Percentiles rank a stretch among this genome's conserved stretches.
These are phyloP conservation scores for Oreochromis tanganicae DNA, from an alignment of 2,113 vertebrate species.

Conservation along the genomic window DNA sequence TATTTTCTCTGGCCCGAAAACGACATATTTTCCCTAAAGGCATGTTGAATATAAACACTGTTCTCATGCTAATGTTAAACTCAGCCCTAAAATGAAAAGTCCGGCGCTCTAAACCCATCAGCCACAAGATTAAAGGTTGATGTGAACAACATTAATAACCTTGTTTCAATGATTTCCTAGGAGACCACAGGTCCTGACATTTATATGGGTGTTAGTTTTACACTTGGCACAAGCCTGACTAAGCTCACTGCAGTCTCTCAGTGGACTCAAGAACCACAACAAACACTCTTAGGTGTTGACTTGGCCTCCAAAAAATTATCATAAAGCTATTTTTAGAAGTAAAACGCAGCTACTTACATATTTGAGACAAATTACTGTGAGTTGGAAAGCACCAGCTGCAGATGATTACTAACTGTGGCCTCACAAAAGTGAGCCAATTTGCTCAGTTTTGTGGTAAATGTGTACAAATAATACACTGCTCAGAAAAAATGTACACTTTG, in stretches of 20 bases:
- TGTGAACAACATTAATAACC: too few species aligned
- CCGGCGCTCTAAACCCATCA: neutral
- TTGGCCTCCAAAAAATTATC: neutral
- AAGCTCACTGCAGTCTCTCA: neutral
- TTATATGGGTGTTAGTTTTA: too few species aligned
- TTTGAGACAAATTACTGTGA: neutral
- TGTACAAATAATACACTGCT: neutral
- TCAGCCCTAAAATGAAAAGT: neutral
- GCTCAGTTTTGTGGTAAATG: neutral
- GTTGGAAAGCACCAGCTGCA: neutral
- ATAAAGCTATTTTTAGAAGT: neutral
- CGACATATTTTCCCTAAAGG: fast-evolving
- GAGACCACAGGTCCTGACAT: too few species aligned
- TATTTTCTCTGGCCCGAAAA: neutral
- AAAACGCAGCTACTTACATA: neutral
- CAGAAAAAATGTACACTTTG: neutral
- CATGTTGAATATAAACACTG: neutral
- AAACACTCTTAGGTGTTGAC: neutral
- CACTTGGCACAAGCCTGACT: neutral
- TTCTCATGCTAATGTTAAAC: neutral
- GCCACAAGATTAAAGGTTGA: too few species aligned
- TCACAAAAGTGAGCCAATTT: neutral
- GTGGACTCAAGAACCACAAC: neutral
- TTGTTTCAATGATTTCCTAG: too few species aligned
- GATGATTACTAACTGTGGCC: neutral